Conservation (phyloP, 1,140 invertebrate genomes). For the Euborellia annulipes region DNA sequence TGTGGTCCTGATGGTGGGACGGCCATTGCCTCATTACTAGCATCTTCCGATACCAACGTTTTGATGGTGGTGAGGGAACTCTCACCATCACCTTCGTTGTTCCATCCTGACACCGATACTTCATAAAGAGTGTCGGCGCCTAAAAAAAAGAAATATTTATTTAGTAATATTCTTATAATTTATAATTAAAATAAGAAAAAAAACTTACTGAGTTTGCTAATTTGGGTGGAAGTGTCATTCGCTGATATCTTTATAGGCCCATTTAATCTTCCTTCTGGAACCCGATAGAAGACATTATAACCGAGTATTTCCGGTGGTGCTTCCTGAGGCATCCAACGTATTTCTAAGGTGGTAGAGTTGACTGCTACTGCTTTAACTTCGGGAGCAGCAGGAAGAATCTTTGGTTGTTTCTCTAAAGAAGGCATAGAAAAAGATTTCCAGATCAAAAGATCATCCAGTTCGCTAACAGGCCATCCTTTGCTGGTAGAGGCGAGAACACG, state of each 20-base stretch:
- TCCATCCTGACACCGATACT: constrained; percentile 22
- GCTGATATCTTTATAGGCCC: too few species aligned
- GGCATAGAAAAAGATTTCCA: constrained; percentile 37
- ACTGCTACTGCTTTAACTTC: constrained; percentile 27
- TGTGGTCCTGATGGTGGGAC: constrained; percentile 10
- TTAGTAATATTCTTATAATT: too few species aligned
- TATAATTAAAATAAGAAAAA: too few species aligned
- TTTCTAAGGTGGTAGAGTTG: constrained; percentile 29
- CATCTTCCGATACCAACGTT: constrained; percentile 14
- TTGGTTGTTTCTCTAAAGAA: constrained; percentile 16
- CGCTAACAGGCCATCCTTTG: constrained; percentile 28
- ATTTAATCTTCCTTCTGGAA: too few species aligned
- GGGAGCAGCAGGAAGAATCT: constrained; percentile 17
- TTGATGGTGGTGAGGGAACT: constrained; percentile 19
- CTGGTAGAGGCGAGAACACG: constrained; percentile 36
- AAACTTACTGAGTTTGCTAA: too few species aligned
- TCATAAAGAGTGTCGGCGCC: constrained; percentile 28
- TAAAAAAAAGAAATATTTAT: constrained; percentile 13
- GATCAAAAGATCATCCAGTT: constrained; percentile 30
- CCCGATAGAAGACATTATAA: too few species aligned
- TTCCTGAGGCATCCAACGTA: constrained; percentile 15
- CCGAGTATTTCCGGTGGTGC: too few species aligned
- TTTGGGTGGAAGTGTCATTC: too few species aligned
- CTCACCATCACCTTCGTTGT: constrained; percentile 17
- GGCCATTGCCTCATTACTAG: background rate